These are phyloP conservation scores for Plutomurus gul DNA, from an alignment of 1,140 invertebrate genomes.

Conservation along the genomic window DNA sequence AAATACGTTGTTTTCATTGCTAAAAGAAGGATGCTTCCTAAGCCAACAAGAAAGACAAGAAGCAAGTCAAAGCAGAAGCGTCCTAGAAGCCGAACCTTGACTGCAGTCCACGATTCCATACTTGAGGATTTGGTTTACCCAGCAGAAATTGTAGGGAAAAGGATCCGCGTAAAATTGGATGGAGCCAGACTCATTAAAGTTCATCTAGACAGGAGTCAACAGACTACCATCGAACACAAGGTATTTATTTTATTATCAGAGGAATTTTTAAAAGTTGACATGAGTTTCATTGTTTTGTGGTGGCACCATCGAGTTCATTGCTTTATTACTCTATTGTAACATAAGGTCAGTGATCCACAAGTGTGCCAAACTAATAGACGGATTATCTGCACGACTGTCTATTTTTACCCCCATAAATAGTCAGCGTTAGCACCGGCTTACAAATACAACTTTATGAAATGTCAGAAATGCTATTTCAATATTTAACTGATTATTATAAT, in stretches of 20 bases:
- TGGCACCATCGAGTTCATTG: constrained; percentile 52
- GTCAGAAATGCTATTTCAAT: too few species aligned
- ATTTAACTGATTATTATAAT: too few species aligned
- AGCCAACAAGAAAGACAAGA: constrained; percentile 94
- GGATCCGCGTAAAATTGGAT: constrained; percentile 93
- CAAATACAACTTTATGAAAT: neutral
- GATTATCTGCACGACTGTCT: constrained; percentile 46
- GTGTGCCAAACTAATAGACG: constrained; percentile 44
- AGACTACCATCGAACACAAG: constrained; percentile 99
- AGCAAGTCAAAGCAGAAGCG: constrained; percentile 96
- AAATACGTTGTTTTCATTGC: constrained; percentile 99
- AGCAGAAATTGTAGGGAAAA: constrained; percentile 98
- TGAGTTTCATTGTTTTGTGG: neutral
- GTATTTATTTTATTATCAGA: constrained; percentile 61
- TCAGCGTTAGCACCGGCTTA: constrained; percentile 46
- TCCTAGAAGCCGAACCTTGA: constrained; percentile 92
- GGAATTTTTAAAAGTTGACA: neutral
- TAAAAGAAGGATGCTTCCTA: constrained; percentile 95
- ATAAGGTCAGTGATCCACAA: constrained; percentile 48
- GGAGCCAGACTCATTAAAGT: constrained; percentile 96
- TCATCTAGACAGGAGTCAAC: constrained; percentile 97
- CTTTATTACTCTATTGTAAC: neutral
- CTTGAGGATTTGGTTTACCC: constrained; percentile 95
- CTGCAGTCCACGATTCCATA: constrained; percentile 95
- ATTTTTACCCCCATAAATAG: constrained; percentile 16